These are phyloP conservation scores for fruit fly (Drosophila melanogaster) DNA, from an alignment of 1,140 invertebrate species.

Conservation along the genomic window Release_6_plus_ISO1_MT NT_033779.5:1579001-1579500, in stretches of 20 bases:
- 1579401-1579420: not conserved
- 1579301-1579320: constrained; percentile 61
- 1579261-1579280: constrained; percentile 31
- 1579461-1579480: not conserved
- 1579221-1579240: constrained; percentile 16
- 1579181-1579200: constrained; percentile 20
- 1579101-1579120: not conserved
- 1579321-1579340: constrained; percentile 50
- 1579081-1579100: constrained; percentile 65
- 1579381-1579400: too few species aligned
- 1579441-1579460: too few species aligned
- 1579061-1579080: constrained; percentile 76
- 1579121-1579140: constrained; percentile 15
- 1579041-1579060: constrained; percentile 30
- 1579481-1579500: not conserved
- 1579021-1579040: constrained; percentile 50
- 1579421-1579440: not conserved
- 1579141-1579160: constrained; percentile 31
- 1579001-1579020: constrained; percentile 48
- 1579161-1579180: constrained; percentile 36
- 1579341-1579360: constrained; percentile 47
- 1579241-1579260: constrained; percentile 76
- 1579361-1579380: constrained; percentile 7
- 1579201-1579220: constrained; percentile 36
- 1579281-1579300: constrained; percentile 51